Conservation (phyloP, 1,140 invertebrate genomes). For the Lepidurus arcticus region DNA sequence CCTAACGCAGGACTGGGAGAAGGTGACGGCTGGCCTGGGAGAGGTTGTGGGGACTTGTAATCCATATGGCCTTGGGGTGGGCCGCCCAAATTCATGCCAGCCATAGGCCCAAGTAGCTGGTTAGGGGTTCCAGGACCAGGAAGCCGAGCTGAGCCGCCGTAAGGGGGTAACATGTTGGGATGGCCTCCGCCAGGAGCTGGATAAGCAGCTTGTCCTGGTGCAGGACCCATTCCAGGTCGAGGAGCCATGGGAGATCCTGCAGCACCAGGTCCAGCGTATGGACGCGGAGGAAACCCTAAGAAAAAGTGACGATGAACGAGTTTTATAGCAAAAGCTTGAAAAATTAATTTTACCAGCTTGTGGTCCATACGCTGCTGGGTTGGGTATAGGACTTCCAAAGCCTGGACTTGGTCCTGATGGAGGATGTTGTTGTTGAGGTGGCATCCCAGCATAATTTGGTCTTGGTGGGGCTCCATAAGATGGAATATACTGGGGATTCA, state of each 20-base stretch:
- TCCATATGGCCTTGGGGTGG: slow-evolving; percentile 41
- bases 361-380: not conserved
- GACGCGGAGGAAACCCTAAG: slow-evolving; percentile 31
- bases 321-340: not conserved
- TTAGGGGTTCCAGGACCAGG: slow-evolving; percentile 30
- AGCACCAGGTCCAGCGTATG: slow-evolving; percentile 26
- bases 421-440: not conserved
- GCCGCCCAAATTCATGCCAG: slow-evolving; percentile 43
- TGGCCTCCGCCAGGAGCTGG: not conserved
- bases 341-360: not conserved
- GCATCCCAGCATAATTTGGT: slow-evolving; percentile 10
- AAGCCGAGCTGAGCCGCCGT: slow-evolving; percentile 32
- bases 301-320: not conserved
- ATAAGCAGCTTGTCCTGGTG: not conserved
- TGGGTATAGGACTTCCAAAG: not conserved
- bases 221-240: slow-evolving; percentile 19
- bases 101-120: slow-evolving; percentile 45
- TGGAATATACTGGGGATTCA: slow-evolving; percentile 28
- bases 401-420: slow-evolving; percentile 22
- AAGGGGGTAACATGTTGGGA: slow-evolving; percentile 24
- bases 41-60: slow-evolving; percentile 35
- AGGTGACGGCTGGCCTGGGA: slow-evolving; percentile 26
- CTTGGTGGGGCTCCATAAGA: slow-evolving; percentile 26
- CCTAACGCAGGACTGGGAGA: slow-evolving; percentile 8
- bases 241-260: slow-evolving; percentile 16